These are phyloP conservation scores for Copsychus sechellarum DNA, from an alignment of 2,113 vertebrate genomes.

Conservation along the genomic window DNA sequence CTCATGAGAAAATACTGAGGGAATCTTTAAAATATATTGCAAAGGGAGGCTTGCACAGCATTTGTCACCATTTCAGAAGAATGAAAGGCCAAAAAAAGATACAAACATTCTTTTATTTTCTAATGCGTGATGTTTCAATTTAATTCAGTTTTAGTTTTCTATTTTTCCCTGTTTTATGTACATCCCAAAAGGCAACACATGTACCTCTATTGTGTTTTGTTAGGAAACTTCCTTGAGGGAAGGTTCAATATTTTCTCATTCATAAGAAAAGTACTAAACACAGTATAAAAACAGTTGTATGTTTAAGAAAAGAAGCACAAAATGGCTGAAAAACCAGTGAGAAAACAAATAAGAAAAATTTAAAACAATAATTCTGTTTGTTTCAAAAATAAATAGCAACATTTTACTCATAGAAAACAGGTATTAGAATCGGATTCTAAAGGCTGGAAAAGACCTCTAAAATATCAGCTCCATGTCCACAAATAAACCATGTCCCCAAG, in stretches of 20 bases:
- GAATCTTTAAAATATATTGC: background rate
- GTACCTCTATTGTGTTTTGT: background rate
- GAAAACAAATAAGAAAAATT: background rate
- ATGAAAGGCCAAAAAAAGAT: background rate
- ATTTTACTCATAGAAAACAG: background rate
- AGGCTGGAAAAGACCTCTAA: background rate
- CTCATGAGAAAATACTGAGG: background rate
- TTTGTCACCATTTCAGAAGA: background rate
- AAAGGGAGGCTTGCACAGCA: background rate
- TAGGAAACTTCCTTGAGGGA: background rate
- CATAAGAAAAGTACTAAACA: background rate
- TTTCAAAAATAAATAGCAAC: background rate
- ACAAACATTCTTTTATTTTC: background rate
- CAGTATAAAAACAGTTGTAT: accelerated
- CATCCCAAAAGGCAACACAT: accelerated
- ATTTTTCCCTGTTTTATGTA: background rate
- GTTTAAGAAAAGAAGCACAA: background rate
- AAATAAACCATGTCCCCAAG: background rate
- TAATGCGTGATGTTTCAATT: background rate
- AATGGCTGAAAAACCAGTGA: background rate
- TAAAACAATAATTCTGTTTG: background rate
- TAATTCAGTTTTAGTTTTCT: background rate
- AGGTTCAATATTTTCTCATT: background rate
- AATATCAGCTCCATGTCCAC: background rate
- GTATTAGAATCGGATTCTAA: background rate